phyloP scores from a whole-genome alignment of 2,797 vertebrate genomes.

The Acanthurus lineatus region DNA sequence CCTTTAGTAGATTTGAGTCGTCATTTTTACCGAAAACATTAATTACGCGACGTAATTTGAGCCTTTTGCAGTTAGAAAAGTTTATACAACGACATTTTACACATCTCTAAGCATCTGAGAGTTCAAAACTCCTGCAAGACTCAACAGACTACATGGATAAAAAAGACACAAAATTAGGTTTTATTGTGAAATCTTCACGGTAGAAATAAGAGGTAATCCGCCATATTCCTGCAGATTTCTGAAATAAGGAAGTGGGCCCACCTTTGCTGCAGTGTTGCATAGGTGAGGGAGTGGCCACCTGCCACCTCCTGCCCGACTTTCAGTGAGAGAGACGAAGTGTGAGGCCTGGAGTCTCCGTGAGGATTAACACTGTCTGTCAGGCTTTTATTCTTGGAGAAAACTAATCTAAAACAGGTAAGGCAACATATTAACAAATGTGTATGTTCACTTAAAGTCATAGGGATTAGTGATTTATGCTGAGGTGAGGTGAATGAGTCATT shows the following conservation, averaged over 20 bases:
- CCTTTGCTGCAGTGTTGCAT: conserved; percentile 27
- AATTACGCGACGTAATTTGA: background rate
- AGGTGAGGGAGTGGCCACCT: conserved; percentile 82
- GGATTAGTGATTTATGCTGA: background rate
- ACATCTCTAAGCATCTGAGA: background rate
- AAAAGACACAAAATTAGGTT: no score
- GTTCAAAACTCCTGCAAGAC: background rate
- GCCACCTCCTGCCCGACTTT: conserved; percentile 32
- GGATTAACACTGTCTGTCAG: conserved; percentile 41
- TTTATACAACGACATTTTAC: background rate
- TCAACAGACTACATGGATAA: background rate
- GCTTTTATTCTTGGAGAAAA: conserved; percentile 7
- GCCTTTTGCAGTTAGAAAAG: no score
- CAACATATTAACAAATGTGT: fast-evolving
- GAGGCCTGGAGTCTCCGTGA: conserved; percentile 26
- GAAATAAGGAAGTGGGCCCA: conserved; percentile 74
- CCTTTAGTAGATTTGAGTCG: background rate
- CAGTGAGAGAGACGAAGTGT: conserved; percentile 8
- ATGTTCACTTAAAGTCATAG: background rate
- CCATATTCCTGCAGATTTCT: conserved; percentile 1
- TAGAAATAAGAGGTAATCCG: background rate
- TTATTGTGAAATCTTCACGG: no score
- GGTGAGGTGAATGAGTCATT: background rate
- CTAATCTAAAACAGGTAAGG: conserved; percentile 60
- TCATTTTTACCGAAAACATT: background rate